Conservation (phyloP, 2,888 invertebrate species). For the Oligia latruncula region DNA sequence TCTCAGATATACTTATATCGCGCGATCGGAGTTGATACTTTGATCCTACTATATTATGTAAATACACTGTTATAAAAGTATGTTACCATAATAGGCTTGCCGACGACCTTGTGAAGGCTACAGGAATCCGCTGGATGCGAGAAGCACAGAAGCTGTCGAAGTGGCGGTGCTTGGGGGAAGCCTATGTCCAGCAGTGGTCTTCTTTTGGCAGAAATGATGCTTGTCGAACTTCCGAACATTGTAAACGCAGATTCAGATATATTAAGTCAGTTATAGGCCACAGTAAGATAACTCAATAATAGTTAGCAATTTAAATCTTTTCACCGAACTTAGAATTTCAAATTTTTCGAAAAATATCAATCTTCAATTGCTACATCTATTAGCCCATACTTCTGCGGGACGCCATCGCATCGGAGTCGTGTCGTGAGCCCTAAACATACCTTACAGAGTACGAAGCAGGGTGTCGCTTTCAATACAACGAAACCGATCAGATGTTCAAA, state of each 20-base stretch:
- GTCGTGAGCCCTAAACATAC: constrained; percentile 32
- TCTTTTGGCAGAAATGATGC: not conserved
- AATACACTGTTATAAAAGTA: not conserved
- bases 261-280: not conserved
- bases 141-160: not conserved
- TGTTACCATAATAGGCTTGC: not conserved
- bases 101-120: not conserved
- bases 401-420: constrained; percentile 25
- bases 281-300: not conserved
- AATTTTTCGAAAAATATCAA: not conserved
- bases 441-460: constrained; percentile 56
- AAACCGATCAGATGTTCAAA: constrained; percentile 72
- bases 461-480: constrained; percentile 71
- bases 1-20: constrained; percentile 42
- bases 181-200: not conserved
- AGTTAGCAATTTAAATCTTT: not conserved
- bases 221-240: not conserved
- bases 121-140: not conserved
- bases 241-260: not conserved
- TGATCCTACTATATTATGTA: not conserved
- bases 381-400: too few species aligned
- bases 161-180: not conserved
- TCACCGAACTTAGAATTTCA: not conserved
- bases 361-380: not conserved
- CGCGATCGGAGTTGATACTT: constrained; percentile 25